Percentiles rank a stretch among this genome's conserved stretches.
phyloP scores from a whole-genome alignment of 2,888 invertebrate species.

The Syrphus vitripennis region DNA sequence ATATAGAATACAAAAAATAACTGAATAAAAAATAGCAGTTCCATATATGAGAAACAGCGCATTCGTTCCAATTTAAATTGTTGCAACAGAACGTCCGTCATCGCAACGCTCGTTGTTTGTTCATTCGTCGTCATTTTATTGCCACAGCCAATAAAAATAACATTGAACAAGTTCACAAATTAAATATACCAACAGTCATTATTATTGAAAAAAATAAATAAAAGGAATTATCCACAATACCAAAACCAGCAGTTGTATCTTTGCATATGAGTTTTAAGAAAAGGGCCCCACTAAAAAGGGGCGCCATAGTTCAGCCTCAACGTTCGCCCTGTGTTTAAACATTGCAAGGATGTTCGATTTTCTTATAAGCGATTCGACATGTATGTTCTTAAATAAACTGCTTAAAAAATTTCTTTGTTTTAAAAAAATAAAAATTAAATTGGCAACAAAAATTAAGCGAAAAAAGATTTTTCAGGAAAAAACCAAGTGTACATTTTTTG shows the following conservation, averaged over 20 bases:
- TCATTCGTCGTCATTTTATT: conserved; percentile 8
- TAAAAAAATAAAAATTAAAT: too few relatives aligned
- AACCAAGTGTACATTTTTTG: too few relatives aligned
- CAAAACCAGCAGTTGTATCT: not conserved
- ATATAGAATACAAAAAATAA: not conserved
- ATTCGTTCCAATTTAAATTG: conserved; percentile 68
- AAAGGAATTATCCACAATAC: not conserved
- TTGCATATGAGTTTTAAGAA: too few relatives aligned
- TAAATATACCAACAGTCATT: conserved; percentile 44
- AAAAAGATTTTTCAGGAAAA: too few relatives aligned
- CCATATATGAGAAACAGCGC: conserved; percentile 47
- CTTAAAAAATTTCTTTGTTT: too few relatives aligned
- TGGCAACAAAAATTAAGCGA: too few relatives aligned
- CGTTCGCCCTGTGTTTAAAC: too few relatives aligned
- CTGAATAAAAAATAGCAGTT: conserved; percentile 2
- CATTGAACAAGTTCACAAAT: conserved; percentile 54
- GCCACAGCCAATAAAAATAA: conserved; percentile 54
- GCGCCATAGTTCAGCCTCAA: not conserved
- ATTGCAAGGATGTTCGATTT: too few relatives aligned
- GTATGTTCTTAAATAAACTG: too few relatives aligned
- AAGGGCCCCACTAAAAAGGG: not conserved
- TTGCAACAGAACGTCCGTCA: conserved; percentile 39
- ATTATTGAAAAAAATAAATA: conserved; percentile 4
- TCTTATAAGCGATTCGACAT: too few relatives aligned
- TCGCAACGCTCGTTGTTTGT: not conserved